Conservation (phyloP, 2,797 vertebrate species). For the Macrochelys suwanniensis region DNA sequence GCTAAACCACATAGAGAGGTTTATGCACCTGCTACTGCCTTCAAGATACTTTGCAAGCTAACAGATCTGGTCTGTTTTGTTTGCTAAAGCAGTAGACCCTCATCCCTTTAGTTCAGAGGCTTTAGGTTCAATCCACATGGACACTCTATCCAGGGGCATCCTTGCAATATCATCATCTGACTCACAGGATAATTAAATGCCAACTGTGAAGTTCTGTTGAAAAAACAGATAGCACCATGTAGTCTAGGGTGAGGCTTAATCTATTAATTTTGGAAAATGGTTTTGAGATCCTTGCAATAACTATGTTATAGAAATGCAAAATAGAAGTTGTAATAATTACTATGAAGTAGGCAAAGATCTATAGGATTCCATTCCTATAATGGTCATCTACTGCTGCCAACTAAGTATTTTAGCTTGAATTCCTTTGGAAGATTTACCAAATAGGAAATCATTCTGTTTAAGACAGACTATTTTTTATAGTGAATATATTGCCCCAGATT, state of each 20-base stretch:
- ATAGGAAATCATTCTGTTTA: neutral
- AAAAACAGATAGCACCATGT: rapidly evolving
- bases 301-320: neutral
- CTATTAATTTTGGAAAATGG: rapidly evolving
- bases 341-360: neutral
- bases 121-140: rapidly evolving
- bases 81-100: rapidly evolving
- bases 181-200: rapidly evolving
- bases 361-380: rapidly evolving
- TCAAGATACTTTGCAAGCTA: neutral
- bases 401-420: neutral
- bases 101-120: neutral
- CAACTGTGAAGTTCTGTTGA: rapidly evolving
- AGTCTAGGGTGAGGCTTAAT: rapidly evolving
- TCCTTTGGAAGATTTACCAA: neutral
- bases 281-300: rapidly evolving
- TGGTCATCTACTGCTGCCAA: neutral
- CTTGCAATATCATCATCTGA: rapidly evolving
- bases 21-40: rapidly evolving
- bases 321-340: neutral
- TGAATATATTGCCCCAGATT: neutral
- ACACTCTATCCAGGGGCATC: rapidly evolving
- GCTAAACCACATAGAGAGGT: rapidly evolving
- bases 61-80: rapidly evolving
- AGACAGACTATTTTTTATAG: rapidly evolving